A percentile compares a stretch with the other conserved stretches of the same genome.
phyloP scores from a whole-genome alignment of 1,140 invertebrate species.

The Hycleus phaleratus region DNA sequence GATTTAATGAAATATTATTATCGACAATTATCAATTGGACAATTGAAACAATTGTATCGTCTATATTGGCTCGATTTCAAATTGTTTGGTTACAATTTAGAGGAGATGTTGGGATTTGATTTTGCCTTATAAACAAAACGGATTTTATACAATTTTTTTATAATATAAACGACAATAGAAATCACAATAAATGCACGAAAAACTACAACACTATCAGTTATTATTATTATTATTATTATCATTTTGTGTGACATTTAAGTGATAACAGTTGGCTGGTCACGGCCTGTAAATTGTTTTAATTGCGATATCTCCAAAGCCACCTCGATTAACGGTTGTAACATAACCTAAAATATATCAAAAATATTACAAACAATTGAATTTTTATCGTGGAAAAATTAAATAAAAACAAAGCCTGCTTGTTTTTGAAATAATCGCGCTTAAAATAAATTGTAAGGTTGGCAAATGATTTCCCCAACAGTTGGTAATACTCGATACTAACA shows the following conservation, averaged over 20 bases:
- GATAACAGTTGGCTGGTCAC: slow-evolving; percentile 90
- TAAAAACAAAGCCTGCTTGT: not conserved
- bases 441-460: too few species aligned
- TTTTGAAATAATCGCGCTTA: not conserved
- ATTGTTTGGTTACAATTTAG: slow-evolving; percentile 70
- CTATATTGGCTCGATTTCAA: slow-evolving; percentile 72
- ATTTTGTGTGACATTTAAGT: slow-evolving; percentile 59
- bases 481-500: too few species aligned
- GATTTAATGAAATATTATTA: slow-evolving; percentile 65
- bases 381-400: too few species aligned
- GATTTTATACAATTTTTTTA: too few species aligned
- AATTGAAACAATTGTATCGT: slow-evolving; percentile 61
- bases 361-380: too few species aligned
- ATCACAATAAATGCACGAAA: slow-evolving; percentile 11
- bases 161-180: too few species aligned
- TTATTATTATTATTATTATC: too few species aligned
- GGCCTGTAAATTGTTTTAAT: slow-evolving; percentile 76
- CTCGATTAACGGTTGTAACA: slow-evolving; percentile 81
- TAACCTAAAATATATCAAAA: slow-evolving; percentile 41
- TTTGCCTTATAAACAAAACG: slow-evolving; percentile 18
- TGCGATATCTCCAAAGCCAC: slow-evolving; percentile 83
- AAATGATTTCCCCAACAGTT: too few species aligned
- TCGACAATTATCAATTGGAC: slow-evolving; percentile 58
- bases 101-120: slow-evolving; percentile 64
- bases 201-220: not conserved